Conservation (phyloP, 2,113 vertebrate species). For the Azemiops feae region DNA sequence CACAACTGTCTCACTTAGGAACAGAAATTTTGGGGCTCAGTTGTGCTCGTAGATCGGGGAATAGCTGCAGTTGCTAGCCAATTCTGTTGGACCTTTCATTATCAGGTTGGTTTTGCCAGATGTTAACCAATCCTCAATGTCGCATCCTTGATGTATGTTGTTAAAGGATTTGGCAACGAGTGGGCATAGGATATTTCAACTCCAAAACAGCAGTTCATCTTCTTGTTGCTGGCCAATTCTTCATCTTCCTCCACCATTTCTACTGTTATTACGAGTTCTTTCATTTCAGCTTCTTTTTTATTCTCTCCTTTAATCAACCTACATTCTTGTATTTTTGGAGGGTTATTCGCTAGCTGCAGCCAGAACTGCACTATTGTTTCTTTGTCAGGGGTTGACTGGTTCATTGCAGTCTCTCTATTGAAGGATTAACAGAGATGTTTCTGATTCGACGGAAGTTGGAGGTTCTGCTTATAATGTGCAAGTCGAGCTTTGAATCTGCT, state of each 20-base stretch:
- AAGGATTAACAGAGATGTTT: background rate
- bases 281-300: background rate
- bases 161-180: too few relatives aligned
- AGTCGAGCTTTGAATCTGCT: background rate
- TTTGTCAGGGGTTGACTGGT: background rate
- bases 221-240: too few relatives aligned
- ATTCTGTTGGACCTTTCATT: too few relatives aligned
- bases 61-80: too few relatives aligned
- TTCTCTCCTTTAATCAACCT: background rate
- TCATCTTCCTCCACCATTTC: background rate
- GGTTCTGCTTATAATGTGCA: background rate
- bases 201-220: too few relatives aligned
- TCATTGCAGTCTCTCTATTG: background rate
- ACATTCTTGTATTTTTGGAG: background rate
- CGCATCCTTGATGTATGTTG: too few relatives aligned
- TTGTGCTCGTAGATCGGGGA: too few relatives aligned
- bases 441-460: background rate
- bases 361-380: background rate
- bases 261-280: background rate
- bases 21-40: too few relatives aligned
- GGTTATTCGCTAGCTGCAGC: background rate
- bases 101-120: too few relatives aligned
- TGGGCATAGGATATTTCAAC: too few relatives aligned
- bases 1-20: too few relatives aligned
- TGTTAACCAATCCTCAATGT: too few relatives aligned